phyloP scores from a whole-genome alignment of 2,888 invertebrate species.

The Nezara viridula region DNA sequence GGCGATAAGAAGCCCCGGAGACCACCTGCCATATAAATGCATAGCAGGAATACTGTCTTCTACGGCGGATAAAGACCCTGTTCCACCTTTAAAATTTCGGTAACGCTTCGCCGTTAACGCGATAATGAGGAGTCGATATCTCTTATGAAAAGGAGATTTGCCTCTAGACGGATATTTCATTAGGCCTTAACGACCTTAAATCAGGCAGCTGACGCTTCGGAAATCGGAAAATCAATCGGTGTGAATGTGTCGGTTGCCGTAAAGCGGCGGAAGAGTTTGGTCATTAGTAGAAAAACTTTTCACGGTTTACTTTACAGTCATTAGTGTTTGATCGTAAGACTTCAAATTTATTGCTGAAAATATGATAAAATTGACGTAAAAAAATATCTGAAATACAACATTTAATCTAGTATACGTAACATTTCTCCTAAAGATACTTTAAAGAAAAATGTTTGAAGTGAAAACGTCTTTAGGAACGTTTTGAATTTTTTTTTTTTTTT shows the following conservation, averaged over 20 bases:
- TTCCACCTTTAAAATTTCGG: not conserved
- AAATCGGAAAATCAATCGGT: constrained; percentile 13
- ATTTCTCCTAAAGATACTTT: too few species aligned
- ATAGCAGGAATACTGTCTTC: constrained; percentile 12
- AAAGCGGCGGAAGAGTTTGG: not conserved
- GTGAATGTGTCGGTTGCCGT: not conserved
- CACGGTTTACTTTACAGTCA: not conserved
- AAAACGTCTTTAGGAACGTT: too few species aligned
- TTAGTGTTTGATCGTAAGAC: not conserved
- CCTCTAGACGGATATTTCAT: constrained; percentile 11
- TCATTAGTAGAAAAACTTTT: not conserved
- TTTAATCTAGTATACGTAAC: too few species aligned
- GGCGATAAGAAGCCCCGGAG: not conserved
- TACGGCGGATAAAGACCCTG: not conserved
- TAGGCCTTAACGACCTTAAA: constrained; percentile 36
- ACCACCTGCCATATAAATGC: constrained; percentile 49
- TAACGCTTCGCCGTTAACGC: not conserved
- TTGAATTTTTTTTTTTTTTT: too few species aligned
- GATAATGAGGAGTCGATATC: constrained; percentile 18
- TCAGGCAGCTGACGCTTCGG: constrained; percentile 15
- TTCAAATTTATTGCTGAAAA: not conserved
- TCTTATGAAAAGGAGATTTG: constrained; percentile 34
- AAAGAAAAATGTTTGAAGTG: too few species aligned
- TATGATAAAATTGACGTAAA: too few species aligned
- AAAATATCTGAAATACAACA: too few species aligned